These are phyloP conservation scores for Anastrepha ludens DNA, from an alignment of 1,140 invertebrate genomes.

Conservation along the genomic window DNA sequence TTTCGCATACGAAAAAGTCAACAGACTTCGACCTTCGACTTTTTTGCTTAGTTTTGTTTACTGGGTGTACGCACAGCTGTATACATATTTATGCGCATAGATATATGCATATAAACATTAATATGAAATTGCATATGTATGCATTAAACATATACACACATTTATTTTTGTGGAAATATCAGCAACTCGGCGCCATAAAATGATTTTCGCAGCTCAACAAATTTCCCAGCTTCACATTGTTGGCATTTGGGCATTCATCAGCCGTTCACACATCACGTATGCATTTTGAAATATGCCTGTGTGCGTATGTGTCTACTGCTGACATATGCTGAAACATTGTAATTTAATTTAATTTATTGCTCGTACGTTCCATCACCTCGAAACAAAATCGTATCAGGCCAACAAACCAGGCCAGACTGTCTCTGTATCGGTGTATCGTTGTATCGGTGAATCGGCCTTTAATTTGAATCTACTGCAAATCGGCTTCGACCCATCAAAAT, in stretches of 20 bases:
- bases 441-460: background rate
- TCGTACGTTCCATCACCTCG: slow-evolving; percentile 16
- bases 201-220: slow-evolving; percentile 46
- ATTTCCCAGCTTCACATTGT: slow-evolving; percentile 48
- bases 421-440: background rate
- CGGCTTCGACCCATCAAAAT: background rate
- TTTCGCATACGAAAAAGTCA: too few species aligned
- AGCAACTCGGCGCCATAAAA: slow-evolving; percentile 41
- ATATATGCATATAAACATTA: background rate
- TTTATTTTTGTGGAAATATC: background rate
- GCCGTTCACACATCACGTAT: background rate
- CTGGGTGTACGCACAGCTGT: too few species aligned
- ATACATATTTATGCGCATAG: too few species aligned
- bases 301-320: background rate
- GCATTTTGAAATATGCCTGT: background rate
- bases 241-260: slow-evolving; percentile 40
- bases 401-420: background rate
- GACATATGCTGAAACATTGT: slow-evolving; percentile 47
- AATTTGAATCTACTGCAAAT: slow-evolving; percentile 20
- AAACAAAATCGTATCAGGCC: background rate
- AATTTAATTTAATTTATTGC: slow-evolving; percentile 53
- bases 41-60: too few species aligned
- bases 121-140: background rate
- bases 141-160: background rate
- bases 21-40: too few species aligned